phyloP scores from a whole-genome alignment of 2,113 vertebrate species.

The Pantherophis guttatus region DNA sequence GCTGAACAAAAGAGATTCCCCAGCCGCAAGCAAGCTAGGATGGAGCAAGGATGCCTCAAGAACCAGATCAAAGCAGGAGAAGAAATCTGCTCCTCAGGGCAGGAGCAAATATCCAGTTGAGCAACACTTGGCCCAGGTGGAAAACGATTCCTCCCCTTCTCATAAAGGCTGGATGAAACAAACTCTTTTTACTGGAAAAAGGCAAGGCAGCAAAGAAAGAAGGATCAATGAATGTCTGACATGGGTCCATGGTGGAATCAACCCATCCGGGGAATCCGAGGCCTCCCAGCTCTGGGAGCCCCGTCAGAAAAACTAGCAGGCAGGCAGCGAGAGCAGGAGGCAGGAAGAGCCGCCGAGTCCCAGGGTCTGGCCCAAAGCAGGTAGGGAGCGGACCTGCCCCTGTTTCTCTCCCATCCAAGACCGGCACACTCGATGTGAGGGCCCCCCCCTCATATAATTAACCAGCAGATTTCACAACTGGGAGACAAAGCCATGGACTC shows the following conservation, averaged over 20 bases:
- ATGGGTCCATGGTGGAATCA: neutral
- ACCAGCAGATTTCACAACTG: neutral
- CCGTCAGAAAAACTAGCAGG: neutral
- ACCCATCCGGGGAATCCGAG: neutral
- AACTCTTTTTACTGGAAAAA: neutral
- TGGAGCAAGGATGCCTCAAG: conserved; percentile 26
- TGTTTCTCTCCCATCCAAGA: neutral
- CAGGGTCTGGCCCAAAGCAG: neutral
- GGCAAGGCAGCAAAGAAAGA: neutral
- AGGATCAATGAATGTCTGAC: neutral
- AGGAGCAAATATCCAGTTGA: neutral
- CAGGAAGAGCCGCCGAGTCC: neutral
- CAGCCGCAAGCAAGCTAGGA: conserved; percentile 61
- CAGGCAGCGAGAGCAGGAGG: neutral
- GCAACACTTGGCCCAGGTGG: neutral
- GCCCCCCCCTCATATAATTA: too few relatives aligned
- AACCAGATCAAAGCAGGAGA: conserved; percentile 38
- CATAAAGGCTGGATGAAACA: neutral
- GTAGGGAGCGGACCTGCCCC: neutral
- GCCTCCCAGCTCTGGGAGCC: neutral
- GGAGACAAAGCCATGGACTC: neutral
- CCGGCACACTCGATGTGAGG: neutral
- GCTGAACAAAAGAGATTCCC: conserved; percentile 62
- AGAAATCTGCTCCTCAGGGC: neutral
- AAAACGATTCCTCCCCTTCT: neutral